Percentiles rank a stretch among this genome's conserved stretches.
Evolutionary conservation across 2,113 vertebrate genomes (phyloP).

Genomic region (Dipodomys ordii): DNA sequence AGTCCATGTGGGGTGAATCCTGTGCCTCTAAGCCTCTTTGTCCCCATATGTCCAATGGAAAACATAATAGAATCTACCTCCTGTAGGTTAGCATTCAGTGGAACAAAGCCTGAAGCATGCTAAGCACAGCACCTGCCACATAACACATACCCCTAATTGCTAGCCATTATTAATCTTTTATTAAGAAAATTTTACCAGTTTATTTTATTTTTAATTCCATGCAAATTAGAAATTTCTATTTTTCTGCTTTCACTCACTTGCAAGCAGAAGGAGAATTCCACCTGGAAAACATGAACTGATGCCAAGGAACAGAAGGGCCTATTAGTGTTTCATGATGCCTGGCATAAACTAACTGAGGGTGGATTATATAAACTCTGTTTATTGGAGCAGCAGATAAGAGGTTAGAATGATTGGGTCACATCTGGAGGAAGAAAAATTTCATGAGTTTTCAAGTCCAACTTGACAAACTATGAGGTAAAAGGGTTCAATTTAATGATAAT

Average conservation of each 20-base stretch:
- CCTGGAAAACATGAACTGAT: conserved; percentile 34
- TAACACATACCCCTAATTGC: not conserved
- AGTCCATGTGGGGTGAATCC: too few species aligned
- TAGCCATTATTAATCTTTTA: not conserved
- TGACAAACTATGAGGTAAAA: conserved; percentile 27
- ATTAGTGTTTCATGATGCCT: conserved; percentile 60
- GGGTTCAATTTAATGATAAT: conserved; percentile 16
- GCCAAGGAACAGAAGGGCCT: conserved; percentile 63
- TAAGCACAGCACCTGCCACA: not conserved
- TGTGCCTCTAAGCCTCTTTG: not conserved
- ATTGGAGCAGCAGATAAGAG: conserved; percentile 55
- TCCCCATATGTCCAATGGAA: not conserved
- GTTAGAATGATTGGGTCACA: conserved; percentile 47
- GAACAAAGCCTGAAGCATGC: accelerated
- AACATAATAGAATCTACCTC: not conserved
- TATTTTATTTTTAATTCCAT: conserved; percentile 13
- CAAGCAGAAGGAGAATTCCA: conserved; percentile 75
- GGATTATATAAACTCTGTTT: conserved; percentile 72
- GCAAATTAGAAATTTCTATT: not conserved
- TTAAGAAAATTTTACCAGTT: not conserved
- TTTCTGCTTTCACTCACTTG: conserved; percentile 62
- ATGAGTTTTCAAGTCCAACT: conserved; percentile 66
- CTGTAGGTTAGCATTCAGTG: not conserved
- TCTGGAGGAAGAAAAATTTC: conserved; percentile 49
- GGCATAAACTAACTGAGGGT: conserved; percentile 41